These are phyloP conservation scores for Gallinago stenura DNA, from an alignment of 2,797 vertebrate genomes.

Conservation along the genomic window DNA sequence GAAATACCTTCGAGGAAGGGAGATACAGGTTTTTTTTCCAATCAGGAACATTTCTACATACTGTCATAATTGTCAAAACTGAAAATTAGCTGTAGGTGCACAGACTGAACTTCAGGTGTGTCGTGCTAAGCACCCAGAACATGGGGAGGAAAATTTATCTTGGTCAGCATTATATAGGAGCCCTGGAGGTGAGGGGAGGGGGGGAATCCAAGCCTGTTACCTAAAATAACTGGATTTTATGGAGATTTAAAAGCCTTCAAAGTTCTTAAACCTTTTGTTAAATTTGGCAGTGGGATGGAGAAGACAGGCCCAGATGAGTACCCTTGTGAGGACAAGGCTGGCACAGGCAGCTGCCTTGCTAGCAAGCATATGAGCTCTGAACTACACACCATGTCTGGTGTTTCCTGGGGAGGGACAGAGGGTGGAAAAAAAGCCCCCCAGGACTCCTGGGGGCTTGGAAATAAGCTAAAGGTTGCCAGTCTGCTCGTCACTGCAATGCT, in stretches of 20 bases:
- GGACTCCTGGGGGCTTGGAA: not conserved
- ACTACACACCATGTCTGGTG: not conserved
- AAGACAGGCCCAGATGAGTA: not conserved
- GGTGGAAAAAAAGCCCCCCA: not conserved
- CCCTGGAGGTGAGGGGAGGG: not conserved
- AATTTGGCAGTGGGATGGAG: not conserved
- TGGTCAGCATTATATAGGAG: not conserved
- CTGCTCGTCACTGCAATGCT: not conserved
- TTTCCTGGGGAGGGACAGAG: not conserved
- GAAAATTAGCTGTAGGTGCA: not conserved
- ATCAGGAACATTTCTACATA: not conserved
- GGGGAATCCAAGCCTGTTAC: not conserved
- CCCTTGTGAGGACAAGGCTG: not conserved
- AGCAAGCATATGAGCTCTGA: not conserved
- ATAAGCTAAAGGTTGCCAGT: not conserved
- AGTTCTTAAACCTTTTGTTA: not conserved
- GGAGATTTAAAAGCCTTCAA: not conserved
- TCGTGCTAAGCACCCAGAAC: not conserved
- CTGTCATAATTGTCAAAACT: not conserved
- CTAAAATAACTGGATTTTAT: not conserved
- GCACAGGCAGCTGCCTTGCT: not conserved
- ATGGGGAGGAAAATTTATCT: fast-evolving
- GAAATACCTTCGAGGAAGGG: not conserved
- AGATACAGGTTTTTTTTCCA: not conserved
- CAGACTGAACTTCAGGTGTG: not conserved